Evolutionary conservation across 2,113 vertebrate genomes (phyloP).

Genomic region (Muntiacus reevesi): DNA sequence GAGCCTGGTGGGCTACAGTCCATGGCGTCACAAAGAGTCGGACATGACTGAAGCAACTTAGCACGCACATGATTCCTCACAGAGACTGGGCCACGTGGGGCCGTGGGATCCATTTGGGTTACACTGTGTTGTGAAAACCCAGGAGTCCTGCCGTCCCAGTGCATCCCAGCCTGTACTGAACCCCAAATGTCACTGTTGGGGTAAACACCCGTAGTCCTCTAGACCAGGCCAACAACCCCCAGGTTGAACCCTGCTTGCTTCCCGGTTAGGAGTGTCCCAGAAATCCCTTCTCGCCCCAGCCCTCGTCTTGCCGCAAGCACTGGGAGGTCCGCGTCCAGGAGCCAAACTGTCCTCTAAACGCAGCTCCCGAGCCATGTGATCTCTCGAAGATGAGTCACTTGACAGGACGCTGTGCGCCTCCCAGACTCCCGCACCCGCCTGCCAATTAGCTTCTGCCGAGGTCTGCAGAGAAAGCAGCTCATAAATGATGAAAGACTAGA

Average conservation of each 20-base stretch:
- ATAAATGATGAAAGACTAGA: neutral
- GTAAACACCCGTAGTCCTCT: too few relatives aligned
- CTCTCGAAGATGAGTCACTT: neutral
- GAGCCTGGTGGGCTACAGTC: neutral
- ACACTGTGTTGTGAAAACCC: fast-evolving
- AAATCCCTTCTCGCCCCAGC: neutral
- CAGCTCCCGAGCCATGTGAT: neutral
- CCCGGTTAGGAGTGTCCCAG: fast-evolving
- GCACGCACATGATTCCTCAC: neutral
- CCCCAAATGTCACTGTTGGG: neutral
- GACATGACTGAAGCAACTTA: neutral
- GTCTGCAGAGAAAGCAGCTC: fast-evolving
- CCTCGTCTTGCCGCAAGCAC: fast-evolving
- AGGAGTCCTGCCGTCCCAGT: neutral
- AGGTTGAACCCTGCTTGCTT: fast-evolving
- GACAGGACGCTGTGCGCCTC: fast-evolving
- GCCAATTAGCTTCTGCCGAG: neutral
- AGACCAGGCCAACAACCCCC: neutral
- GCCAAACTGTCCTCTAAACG: fast-evolving
- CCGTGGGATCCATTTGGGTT: fast-evolving
- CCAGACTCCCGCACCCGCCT: fast-evolving
- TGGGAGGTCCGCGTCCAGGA: neutral
- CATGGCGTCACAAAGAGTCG: neutral
- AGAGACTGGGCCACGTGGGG: neutral
- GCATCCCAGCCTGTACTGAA: neutral